Base-by-base conservation (phyloP, 2,888 invertebrate genomes). In the Linnaemya tessellans region DNA sequence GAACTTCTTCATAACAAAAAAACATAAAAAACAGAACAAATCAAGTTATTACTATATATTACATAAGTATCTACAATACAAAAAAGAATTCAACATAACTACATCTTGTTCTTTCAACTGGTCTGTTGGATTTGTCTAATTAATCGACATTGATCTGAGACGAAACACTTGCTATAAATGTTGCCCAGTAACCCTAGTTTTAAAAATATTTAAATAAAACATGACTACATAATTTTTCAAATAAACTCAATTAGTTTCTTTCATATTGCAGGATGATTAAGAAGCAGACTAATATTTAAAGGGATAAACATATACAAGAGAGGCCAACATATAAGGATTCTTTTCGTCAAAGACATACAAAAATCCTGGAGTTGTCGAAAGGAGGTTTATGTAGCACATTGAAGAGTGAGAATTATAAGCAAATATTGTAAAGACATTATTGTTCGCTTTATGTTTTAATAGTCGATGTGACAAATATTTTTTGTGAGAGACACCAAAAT, bases 251-350 rank as follows among this genome's bases (percentile, higher is more conserved):
- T 25, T 11, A 68, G 22, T 15, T 30, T 51, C 58, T 71, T 58
- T 0, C 20, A 60, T 56, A 73, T 86, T 78, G 56, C 80, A 86
- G 85, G 62, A 73, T 80, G 71, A 67, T 68, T n/a, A 58, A 79
- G 20, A 67, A 83, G 68, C 65, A 81, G 60, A 71, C 65, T 56
- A 58, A 54, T 46, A 62, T 78, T 70, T 80, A 79, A 86, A 77
- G 30, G 75, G 41, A 84, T 58, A 79, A n/a, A n/a, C 9, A 60
- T 15, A 62, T 79, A 79, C 30, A 67, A 80, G 65, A 43, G 80
- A 74, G 56, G 46, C 71, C 51, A 88, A 87, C 62, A 87, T 15
- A 25, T 2, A 68, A 70, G 74, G 71, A 74, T 54, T 70, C 15
- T 78, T 58, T 71, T 73, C 54, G 25, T 71, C 77, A 74, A 67